Evolutionary conservation across 1,140 invertebrate genomes (phyloP).

Genomic region (Platorchestia sp.): DNA sequence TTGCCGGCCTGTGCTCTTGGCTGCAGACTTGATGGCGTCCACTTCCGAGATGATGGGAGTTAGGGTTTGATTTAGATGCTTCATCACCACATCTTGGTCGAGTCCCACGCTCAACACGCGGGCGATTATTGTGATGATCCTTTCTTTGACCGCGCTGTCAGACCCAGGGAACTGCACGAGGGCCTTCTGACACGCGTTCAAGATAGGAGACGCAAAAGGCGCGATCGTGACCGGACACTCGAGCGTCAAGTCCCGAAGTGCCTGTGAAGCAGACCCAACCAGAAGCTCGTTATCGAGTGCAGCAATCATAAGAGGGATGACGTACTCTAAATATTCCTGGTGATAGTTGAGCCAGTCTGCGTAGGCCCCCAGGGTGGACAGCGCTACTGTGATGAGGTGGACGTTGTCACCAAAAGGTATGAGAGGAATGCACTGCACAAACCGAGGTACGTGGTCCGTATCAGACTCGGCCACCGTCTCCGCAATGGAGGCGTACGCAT

Average conservation of each 20-base stretch:
- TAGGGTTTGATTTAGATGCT: conserved; percentile 65
- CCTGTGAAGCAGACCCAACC: conserved; percentile 65
- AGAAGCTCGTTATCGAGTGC: conserved; percentile 64
- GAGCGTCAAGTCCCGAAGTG: conserved; percentile 64
- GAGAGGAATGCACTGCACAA: conserved; percentile 66
- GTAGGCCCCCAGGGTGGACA: conserved; percentile 66
- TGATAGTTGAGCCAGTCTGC: conserved; percentile 67
- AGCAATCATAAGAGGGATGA: conserved; percentile 65
- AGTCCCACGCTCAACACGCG: conserved; percentile 65
- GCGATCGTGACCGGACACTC: conserved; percentile 66
- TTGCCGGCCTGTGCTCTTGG: not conserved
- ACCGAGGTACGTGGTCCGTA: conserved; percentile 64
- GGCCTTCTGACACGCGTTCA: conserved; percentile 65
- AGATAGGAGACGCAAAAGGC: conserved; percentile 65
- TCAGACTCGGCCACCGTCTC: conserved; percentile 67
- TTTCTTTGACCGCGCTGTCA: conserved; percentile 65
- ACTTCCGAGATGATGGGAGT: conserved; percentile 63
- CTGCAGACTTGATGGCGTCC: not conserved
- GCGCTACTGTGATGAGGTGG: conserved; percentile 66
- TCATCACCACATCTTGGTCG: conserved; percentile 65
- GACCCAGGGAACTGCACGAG: conserved; percentile 62
- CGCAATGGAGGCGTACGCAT: conserved; percentile 66
- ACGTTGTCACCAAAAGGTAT: conserved; percentile 67
- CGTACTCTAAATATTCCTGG: conserved; percentile 65
- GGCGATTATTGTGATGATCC: conserved; percentile 65